Evolutionary conservation across 2,113 vertebrate genomes (phyloP).

Genomic region (Colinus virginianus): DNA sequence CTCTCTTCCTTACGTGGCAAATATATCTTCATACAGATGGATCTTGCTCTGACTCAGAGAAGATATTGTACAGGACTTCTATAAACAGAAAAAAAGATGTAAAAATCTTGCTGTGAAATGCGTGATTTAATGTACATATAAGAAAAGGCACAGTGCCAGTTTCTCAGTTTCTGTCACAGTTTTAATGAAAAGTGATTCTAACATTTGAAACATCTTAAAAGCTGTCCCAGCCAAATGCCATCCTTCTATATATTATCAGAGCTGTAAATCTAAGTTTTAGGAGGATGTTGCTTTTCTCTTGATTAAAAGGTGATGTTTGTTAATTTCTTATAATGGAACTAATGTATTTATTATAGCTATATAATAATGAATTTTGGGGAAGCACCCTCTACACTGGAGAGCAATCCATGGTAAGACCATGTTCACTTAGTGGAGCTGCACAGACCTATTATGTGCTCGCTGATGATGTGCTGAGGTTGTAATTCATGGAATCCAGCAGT

Average conservation of each 20-base stretch:
- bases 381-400: neutral
- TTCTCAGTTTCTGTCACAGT: constrained; percentile 67
- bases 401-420: neutral
- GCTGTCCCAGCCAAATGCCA: constrained; percentile 62
- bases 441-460: neutral
- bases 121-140: constrained; percentile 44
- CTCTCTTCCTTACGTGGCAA: neutral
- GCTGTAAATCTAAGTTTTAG: constrained; percentile 17
- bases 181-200: constrained; percentile 69
- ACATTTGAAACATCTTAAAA: constrained; percentile 66
- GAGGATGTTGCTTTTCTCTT: neutral
- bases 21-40: neutral
- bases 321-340: neutral
- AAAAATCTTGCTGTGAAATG: neutral
- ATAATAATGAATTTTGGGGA: neutral
- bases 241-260: constrained; percentile 56
- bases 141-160: constrained; percentile 43
- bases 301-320: neutral
- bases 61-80: neutral
- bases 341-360: neutral
- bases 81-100: constrained; percentile 20
- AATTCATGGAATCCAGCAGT: neutral
- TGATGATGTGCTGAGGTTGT: neutral
- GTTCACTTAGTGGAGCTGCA: neutral
- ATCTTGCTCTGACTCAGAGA: constrained; percentile 10